Evolutionary conservation across 2,888 invertebrate species (phyloP).

Genomic region (Trissoscelio sp.): DNA sequence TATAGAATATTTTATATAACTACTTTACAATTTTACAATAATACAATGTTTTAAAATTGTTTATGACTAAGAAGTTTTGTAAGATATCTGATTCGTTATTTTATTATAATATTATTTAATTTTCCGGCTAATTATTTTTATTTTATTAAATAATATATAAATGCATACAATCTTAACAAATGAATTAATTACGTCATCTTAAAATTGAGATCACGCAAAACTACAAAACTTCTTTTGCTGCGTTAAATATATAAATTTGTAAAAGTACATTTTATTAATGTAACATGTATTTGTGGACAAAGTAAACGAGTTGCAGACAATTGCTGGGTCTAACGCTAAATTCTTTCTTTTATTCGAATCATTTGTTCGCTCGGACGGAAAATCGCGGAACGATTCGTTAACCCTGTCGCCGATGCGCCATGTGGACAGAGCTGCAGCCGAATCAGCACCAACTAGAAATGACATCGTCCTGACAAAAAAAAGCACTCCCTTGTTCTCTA

Average conservation of each 20-base stretch:
- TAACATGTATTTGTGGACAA: conserved; percentile 50
- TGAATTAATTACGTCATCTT: too few relatives aligned
- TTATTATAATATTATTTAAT: too few relatives aligned
- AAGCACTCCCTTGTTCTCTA: conserved; percentile 53
- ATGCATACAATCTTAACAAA: too few relatives aligned
- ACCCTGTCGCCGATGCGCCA: conserved; percentile 66
- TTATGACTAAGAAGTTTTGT: too few relatives aligned
- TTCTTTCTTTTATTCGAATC: conserved; percentile 65
- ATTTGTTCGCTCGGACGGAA: conserved; percentile 59
- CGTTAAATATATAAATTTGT: conserved; percentile 17
- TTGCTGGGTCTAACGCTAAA: conserved; percentile 47
- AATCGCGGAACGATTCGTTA: conserved; percentile 72
- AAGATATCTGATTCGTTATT: too few relatives aligned
- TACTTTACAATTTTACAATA: too few relatives aligned
- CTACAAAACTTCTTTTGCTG: conserved; percentile 6
- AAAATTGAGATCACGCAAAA: too few relatives aligned
- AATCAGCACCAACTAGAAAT: conserved; percentile 75
- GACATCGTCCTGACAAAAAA: conserved; percentile 70
- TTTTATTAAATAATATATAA: too few relatives aligned
- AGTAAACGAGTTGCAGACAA: conserved; percentile 50
- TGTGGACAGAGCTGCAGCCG: conserved; percentile 71
- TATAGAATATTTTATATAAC: too few relatives aligned
- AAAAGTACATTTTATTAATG: conserved; percentile 39
- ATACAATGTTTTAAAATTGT: too few relatives aligned
- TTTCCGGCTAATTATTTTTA: too few relatives aligned